Conservation (phyloP, 2,797 vertebrate species). For the Garrulus glandarius region DNA sequence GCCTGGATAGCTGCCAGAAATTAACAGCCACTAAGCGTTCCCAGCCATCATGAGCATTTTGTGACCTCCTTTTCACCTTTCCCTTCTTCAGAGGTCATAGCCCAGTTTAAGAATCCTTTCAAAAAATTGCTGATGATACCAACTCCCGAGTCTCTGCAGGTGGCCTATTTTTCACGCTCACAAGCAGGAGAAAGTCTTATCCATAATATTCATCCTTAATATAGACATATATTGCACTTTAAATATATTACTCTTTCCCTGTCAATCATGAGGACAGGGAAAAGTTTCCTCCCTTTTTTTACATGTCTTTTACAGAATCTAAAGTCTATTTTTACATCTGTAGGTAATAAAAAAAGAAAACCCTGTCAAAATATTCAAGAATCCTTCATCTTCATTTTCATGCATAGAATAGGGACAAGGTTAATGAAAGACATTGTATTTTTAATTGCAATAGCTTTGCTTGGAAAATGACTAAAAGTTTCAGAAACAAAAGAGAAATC, state of each 20-base stretch:
- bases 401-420: neutral
- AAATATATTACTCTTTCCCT: neutral
- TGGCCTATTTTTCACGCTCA: neutral
- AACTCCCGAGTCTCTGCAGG: neutral
- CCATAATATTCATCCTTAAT: neutral
- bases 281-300: neutral
- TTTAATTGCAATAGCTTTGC: neutral
- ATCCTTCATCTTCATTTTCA: neutral
- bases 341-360: neutral
- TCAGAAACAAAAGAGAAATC: neutral
- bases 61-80: neutral
- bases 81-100: neutral
- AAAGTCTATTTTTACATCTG: neutral
- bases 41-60: neutral
- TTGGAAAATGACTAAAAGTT: neutral
- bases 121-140: fast-evolving
- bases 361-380: neutral
- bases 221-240: neutral
- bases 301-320: neutral
- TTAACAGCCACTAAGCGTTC: neutral
- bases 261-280: neutral
- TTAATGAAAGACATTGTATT: neutral
- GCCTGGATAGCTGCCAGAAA: neutral
- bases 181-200: neutral
- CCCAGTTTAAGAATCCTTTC: neutral